Evolutionary conservation across 2,113 vertebrate genomes (phyloP).

Genomic region (Acrocephalus arundinaceus): DNA sequence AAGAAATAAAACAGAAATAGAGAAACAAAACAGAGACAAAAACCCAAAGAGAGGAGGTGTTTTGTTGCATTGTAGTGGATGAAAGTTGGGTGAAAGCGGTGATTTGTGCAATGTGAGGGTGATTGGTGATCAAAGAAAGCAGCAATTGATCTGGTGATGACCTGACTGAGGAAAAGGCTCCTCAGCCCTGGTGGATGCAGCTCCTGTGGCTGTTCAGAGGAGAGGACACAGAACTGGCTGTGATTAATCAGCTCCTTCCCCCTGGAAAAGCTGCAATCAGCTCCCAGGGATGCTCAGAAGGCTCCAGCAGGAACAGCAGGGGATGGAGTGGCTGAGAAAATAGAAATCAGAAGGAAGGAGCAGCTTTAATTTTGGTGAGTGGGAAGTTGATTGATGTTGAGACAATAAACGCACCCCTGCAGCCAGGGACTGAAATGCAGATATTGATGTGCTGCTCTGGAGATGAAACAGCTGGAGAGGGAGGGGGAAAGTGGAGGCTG

Average conservation of each 20-base stretch:
- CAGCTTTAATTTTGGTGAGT: neutral
- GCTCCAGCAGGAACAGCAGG: neutral
- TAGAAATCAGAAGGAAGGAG: neutral
- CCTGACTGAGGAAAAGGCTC: neutral
- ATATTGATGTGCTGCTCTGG: neutral
- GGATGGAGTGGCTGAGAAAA: neutral
- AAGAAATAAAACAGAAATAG: neutral
- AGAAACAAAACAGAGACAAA: neutral
- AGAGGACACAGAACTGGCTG: neutral
- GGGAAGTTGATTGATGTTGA: neutral
- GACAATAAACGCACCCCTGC: neutral
- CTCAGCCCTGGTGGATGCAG: neutral
- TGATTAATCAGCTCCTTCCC: neutral
- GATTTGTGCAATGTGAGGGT: neutral
- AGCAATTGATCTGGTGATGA: neutral
- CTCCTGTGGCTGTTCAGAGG: fast-evolving
- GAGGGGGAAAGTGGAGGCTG: neutral
- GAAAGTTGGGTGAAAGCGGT: neutral
- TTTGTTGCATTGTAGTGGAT: neutral
- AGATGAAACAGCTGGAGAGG: neutral
- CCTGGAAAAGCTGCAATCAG: neutral
- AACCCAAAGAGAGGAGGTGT: neutral
- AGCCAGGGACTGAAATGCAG: neutral
- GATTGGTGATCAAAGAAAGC: neutral
- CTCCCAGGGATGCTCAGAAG: neutral